Conservation (phyloP, 2,888 invertebrate genomes). For the Drosophila buzzatii region DNA sequence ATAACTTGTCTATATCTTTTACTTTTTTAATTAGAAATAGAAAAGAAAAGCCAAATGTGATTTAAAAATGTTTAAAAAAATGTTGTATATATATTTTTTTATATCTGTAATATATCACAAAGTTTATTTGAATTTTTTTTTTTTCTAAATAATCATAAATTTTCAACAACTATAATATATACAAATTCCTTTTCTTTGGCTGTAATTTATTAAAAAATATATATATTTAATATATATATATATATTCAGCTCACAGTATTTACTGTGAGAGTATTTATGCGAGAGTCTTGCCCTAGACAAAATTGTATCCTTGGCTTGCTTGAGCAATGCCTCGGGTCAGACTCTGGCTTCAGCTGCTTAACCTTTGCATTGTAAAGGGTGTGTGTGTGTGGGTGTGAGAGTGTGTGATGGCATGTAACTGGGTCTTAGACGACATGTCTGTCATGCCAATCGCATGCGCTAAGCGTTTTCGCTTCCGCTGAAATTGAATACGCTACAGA, state of each 20-base stretch:
- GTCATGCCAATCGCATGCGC: constrained; percentile 31
- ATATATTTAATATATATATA: not conserved
- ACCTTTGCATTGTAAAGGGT: not conserved
- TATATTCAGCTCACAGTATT: too few relatives aligned
- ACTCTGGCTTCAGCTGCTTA: constrained; percentile 30
- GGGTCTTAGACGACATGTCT: constrained; percentile 31
- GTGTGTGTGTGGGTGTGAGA: not conserved
- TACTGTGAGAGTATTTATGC: constrained; percentile 10
- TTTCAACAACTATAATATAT: not conserved
- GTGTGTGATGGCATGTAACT: not conserved
- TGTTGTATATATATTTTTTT: not conserved
- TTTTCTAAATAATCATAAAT: not conserved
- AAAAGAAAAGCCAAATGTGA: not conserved
- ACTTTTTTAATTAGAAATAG: not conserved
- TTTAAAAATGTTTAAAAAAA: not conserved
- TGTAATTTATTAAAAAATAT: too few relatives aligned
- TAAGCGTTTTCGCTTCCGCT: constrained; percentile 59
- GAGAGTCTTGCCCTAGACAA: not conserved
- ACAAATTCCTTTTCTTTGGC: not conserved
- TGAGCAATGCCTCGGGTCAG: constrained; percentile 18
- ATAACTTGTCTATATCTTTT: too few relatives aligned
- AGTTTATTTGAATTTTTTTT: not conserved
- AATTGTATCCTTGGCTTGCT: not conserved
- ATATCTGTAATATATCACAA: constrained; percentile 1
- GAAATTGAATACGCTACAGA: constrained; percentile 45